These are phyloP conservation scores for Cetonia aurata DNA, from an alignment of 2,888 invertebrate genomes.

Conservation along the genomic window DNA sequence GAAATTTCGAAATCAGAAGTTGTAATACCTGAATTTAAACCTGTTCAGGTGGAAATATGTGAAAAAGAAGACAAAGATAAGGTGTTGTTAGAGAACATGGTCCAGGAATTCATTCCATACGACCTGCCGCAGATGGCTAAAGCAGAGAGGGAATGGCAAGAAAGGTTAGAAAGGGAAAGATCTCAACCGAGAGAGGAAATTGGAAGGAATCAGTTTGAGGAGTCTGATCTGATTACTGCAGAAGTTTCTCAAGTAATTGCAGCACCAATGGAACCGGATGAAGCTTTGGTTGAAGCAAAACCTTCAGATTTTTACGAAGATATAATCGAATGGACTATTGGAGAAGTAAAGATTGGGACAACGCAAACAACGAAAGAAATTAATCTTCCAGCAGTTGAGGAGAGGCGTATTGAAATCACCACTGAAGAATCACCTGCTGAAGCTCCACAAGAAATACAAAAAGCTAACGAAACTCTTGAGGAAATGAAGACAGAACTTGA, in stretches of 20 bases:
- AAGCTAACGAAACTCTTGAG: too few species aligned
- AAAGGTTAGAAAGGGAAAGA: constrained; percentile 34
- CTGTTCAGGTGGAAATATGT: neutral
- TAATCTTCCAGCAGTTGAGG: neutral
- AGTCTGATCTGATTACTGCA: neutral
- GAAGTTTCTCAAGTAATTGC: neutral
- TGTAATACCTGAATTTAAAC: neutral
- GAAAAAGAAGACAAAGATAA: constrained; percentile 8
- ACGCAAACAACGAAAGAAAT: too few species aligned
- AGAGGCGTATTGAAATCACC: neutral
- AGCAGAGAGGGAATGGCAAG: constrained; percentile 44
- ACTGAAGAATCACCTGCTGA: neutral
- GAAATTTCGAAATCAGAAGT: neutral
- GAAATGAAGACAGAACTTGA: too few species aligned
- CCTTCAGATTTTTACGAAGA: too few species aligned
- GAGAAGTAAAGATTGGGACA: too few species aligned
- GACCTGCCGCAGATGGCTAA: constrained; percentile 36
- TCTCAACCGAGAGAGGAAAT: constrained; percentile 11
- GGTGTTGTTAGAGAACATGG: constrained; percentile 9
- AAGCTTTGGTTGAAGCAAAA: too few species aligned
- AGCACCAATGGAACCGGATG: neutral
- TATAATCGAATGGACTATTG: too few species aligned
- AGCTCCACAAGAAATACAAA: too few species aligned
- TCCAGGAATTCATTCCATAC: constrained; percentile 33
- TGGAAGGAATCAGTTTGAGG: constrained; percentile 10